A percentile compares a stretch with the other conserved stretches of the same genome.
These are phyloP conservation scores for Diaprepes abbreviatus DNA, from an alignment of 2,888 invertebrate species.

Conservation along the genomic window DNA sequence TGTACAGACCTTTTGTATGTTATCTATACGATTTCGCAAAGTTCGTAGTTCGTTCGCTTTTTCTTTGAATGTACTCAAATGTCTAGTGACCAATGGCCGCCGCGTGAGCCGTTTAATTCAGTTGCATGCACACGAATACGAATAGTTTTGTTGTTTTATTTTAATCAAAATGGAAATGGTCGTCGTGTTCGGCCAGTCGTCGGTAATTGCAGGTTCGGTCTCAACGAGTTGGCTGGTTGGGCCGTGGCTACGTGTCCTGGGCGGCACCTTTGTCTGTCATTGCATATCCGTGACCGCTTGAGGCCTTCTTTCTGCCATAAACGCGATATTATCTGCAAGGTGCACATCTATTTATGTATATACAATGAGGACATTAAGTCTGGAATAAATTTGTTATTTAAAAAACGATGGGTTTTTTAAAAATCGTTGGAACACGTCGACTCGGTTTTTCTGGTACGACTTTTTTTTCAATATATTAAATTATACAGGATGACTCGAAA, in stretches of 20 bases:
- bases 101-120: neutral
- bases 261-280: conserved; percentile 14
- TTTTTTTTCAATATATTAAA: too few species aligned
- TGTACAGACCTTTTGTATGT: too few species aligned
- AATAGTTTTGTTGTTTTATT: conserved; percentile 14
- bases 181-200: conserved; percentile 14
- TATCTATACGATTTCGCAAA: too few species aligned
- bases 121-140: conserved; percentile 2
- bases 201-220: conserved; percentile 16
- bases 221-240: conserved; percentile 11
- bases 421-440: too few species aligned
- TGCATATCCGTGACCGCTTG: neutral
- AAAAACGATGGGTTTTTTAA: too few species aligned
- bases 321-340: too few species aligned
- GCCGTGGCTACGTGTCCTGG: conserved; percentile 1
- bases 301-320: neutral
- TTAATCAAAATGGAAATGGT: conserved; percentile 19
- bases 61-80: neutral
- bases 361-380: too few species aligned
- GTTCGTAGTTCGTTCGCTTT: too few species aligned
- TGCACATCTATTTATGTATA: too few species aligned
- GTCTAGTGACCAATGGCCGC: neutral
- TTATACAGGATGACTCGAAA: too few species aligned
- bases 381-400: too few species aligned
- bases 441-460: too few species aligned